A percentile compares a stretch with the other conserved stretches of the same genome.
Evolutionary conservation across 1,140 invertebrate genomes (phyloP).

Genomic region (Lepidotrigona ventralis): DNA sequence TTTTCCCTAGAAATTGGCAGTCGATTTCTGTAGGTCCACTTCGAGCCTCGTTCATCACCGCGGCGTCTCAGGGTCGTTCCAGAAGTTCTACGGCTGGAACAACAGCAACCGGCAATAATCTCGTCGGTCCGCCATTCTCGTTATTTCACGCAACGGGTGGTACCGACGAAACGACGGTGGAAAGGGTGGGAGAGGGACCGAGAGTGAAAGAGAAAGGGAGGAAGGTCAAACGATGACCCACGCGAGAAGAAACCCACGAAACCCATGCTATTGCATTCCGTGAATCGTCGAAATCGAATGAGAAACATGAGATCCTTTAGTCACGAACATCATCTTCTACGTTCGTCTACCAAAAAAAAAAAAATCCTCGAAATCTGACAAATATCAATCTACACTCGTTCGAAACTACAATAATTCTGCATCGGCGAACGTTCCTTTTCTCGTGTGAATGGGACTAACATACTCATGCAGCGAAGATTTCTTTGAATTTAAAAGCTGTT

Average conservation of each 20-base stretch:
- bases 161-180: constrained; percentile 7
- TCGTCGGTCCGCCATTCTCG: constrained; percentile 67
- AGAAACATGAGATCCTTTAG: constrained; percentile 16
- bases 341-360: not conserved
- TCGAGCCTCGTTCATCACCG: constrained; percentile 35
- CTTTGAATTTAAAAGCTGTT: too few species aligned
- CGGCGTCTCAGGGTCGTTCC: constrained; percentile 47
- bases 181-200: not conserved
- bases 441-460: not conserved
- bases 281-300: constrained; percentile 47
- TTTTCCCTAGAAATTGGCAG: constrained; percentile 12
- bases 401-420: not conserved
- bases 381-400: constrained; percentile 8
- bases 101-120: constrained; percentile 58
- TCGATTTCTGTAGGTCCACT: constrained; percentile 2
- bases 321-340: constrained; percentile 4
- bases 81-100: constrained; percentile 47
- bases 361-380: not conserved
- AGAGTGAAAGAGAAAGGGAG: constrained; percentile 28
- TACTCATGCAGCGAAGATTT: not conserved
- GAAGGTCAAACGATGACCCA: constrained; percentile 52
- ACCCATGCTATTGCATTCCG: constrained; percentile 27
- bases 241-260: constrained; percentile 15
- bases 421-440: not conserved
- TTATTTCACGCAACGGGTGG: constrained; percentile 72